Evolutionary conservation across 2,797 vertebrate species (phyloP).

Genomic region (Erpetoichthys calabaricus): DNA sequence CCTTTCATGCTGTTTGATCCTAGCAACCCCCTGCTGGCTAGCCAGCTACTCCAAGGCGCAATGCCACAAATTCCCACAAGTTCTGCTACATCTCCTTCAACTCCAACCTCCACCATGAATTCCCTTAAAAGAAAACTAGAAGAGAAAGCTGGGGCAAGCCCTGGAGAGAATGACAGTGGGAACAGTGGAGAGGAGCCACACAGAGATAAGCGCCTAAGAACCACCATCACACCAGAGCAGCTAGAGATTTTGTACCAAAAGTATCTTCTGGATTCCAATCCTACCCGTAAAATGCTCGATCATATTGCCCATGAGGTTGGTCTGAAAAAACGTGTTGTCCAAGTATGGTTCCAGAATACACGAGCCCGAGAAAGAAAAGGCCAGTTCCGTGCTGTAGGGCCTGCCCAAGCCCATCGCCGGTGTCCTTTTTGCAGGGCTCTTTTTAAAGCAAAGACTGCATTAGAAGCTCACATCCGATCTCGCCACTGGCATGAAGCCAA

Average conservation of each 20-base stretch:
- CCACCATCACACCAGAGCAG: slow-evolving; percentile 96
- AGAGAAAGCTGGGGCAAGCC: slow-evolving; percentile 90
- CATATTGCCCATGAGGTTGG: slow-evolving; percentile 98
- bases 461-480: slow-evolving; percentile 94
- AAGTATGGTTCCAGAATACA: slow-evolving; percentile 98
- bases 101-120: slow-evolving; percentile 91
- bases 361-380: slow-evolving; percentile 93
- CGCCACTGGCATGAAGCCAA: slow-evolving; percentile 98
- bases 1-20: slow-evolving; percentile 97
- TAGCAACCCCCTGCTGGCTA: slow-evolving; percentile 85
- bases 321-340: slow-evolving; percentile 94
- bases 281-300: slow-evolving; percentile 96
- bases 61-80: slow-evolving; percentile 88
- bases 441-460: slow-evolving; percentile 96
- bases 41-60: slow-evolving; percentile 84
- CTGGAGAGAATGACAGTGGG: slow-evolving; percentile 93
- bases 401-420: slow-evolving; percentile 87
- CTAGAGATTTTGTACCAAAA: slow-evolving; percentile 96
- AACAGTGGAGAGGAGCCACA: slow-evolving; percentile 94
- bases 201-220: slow-evolving; percentile 89
- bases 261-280: slow-evolving; percentile 94
- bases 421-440: slow-evolving; percentile 96
- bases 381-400: slow-evolving; percentile 91
- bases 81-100: slow-evolving; percentile 91
- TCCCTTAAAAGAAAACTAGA: slow-evolving; percentile 94